These are phyloP conservation scores for Pangasius djambal DNA, from an alignment of 2,797 vertebrate species.

Conservation along the genomic window DNA sequence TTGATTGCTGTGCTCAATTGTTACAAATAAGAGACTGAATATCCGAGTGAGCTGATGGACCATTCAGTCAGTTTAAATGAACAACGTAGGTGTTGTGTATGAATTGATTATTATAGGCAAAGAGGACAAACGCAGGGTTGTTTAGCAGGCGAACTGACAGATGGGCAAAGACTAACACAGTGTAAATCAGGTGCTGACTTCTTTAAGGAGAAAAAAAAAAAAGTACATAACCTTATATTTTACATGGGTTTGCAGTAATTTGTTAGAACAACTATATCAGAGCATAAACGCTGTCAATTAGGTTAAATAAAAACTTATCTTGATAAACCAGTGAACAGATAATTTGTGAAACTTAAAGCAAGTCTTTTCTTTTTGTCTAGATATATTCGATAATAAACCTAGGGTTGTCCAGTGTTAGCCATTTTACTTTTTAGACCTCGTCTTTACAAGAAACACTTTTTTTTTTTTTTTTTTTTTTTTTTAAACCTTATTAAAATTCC, in stretches of 20 bases:
- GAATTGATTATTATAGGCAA: neutral
- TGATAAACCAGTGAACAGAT: conserved; percentile 53
- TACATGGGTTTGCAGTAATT: neutral
- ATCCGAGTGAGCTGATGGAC: neutral
- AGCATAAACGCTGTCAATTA: neutral
- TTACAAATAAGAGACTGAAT: conserved; percentile 8
- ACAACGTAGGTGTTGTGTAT: neutral
- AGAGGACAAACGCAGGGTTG: neutral
- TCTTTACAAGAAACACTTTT: neutral
- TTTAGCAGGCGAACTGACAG: neutral
- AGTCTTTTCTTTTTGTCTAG: conserved; percentile 69
- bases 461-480: neutral
- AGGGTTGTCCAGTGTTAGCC: conserved; percentile 25
- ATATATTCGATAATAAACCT: conserved; percentile 57
- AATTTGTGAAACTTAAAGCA: conserved; percentile 78
- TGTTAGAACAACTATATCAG: neutral
- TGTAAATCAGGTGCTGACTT: neutral
- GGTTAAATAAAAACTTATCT: neutral
- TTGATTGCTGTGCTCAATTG: conserved; percentile 3
- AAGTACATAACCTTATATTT: neutral
- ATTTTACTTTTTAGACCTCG: conserved; percentile 30
- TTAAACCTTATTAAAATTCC: conserved; percentile 25
- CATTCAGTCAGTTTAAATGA: neutral
- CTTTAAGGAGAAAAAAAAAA: neutral
- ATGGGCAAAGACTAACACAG: neutral